A percentile compares a stretch with the other conserved stretches of the same genome.
Evolutionary conservation across 1,140 invertebrate species (phyloP).

Genomic region (Drosophila varians): DNA sequence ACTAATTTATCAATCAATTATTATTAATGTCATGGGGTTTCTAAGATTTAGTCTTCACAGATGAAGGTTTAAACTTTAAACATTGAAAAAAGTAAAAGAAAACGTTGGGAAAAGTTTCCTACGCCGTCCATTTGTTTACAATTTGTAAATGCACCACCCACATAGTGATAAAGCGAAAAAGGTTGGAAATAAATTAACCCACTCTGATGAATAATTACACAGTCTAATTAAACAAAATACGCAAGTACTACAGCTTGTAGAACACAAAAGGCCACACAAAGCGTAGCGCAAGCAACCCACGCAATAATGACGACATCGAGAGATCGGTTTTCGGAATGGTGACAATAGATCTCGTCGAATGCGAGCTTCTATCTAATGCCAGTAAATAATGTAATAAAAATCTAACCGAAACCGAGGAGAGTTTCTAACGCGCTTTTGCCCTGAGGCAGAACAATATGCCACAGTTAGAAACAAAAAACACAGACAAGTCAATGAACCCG

Average conservation of each 20-base stretch:
- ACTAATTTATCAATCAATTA: constrained; percentile 13
- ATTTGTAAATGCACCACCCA: constrained; percentile 14
- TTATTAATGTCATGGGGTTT: not conserved
- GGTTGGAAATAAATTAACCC: constrained; percentile 43
- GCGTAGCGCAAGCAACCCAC: constrained; percentile 46
- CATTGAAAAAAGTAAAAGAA: constrained; percentile 8
- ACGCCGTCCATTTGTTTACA: constrained; percentile 37
- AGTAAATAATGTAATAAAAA: constrained; percentile 14
- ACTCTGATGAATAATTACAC: constrained; percentile 62
- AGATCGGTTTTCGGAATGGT: constrained; percentile 17
- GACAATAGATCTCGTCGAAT: constrained; percentile 22
- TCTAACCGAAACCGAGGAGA: not conserved
- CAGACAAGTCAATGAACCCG: constrained; percentile 57
- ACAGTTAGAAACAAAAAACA: constrained; percentile 45
- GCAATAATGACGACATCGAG: constrained; percentile 58
- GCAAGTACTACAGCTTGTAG: not conserved
- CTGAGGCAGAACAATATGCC: constrained; percentile 36
- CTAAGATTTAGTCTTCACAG: too few relatives aligned
- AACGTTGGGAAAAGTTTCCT: not conserved
- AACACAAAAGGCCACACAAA: constrained; percentile 58
- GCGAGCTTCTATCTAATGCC: constrained; percentile 12
- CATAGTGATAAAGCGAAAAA: constrained; percentile 1
- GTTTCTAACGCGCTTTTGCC: constrained; percentile 1
- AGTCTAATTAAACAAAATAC: constrained; percentile 60
- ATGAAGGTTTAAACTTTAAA: too few relatives aligned